A percentile compares a stretch with the other conserved stretches of the same genome.
These are phyloP conservation scores for Zootoca vivipara DNA, from an alignment of 2,113 vertebrate species.

Conservation along the genomic window DNA sequence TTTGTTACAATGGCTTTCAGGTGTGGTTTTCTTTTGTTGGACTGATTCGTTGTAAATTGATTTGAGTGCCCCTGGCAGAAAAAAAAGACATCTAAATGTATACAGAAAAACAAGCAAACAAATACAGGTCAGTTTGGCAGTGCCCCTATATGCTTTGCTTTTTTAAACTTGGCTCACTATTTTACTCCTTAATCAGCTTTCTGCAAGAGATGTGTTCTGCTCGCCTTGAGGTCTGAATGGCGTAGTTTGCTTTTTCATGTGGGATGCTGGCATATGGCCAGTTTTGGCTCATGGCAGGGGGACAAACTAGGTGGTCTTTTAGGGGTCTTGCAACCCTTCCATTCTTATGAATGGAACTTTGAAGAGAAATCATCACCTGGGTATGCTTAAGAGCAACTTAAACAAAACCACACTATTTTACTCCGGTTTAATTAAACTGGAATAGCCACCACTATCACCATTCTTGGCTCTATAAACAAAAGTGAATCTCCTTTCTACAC, in stretches of 20 bases:
- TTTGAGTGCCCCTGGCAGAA: not conserved
- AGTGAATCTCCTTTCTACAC: no score
- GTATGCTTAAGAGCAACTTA: not conserved
- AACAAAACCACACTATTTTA: not conserved
- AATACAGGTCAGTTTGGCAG: not conserved
- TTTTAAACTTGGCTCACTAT: no score
- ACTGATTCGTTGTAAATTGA: not conserved
- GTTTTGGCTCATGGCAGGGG: no score
- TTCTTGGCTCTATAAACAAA: not conserved
- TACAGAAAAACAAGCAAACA: not conserved
- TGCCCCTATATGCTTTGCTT: not conserved
- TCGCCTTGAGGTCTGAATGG: not conserved
- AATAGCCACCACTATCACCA: not conserved
- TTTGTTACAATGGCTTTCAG: not conserved
- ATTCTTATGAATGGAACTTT: not conserved
- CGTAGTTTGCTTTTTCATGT: not conserved
- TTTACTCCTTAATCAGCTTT: not conserved
- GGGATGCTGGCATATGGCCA: not conserved
- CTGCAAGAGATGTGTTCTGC: not conserved
- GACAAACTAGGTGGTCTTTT: not conserved
- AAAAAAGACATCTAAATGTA: not conserved
- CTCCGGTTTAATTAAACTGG: not conserved
- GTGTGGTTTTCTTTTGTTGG: not conserved
- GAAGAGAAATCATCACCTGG: not conserved
- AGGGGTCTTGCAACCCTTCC: not conserved